phyloP scores from a whole-genome alignment of 2,888 invertebrate species.

The Drosophila quasianomalipes region DNA sequence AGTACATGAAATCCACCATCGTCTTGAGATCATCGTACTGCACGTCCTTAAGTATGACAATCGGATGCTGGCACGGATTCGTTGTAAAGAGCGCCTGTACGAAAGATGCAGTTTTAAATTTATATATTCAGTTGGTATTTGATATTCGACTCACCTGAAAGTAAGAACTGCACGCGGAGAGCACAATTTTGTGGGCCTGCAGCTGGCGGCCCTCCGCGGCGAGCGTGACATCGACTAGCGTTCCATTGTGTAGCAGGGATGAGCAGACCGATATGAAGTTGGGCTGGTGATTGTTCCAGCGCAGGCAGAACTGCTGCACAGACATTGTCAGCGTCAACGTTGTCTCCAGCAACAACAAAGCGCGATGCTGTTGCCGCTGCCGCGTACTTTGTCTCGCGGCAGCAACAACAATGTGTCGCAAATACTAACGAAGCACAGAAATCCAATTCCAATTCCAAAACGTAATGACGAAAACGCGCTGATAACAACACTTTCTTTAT shows the following conservation, averaged over 20 bases:
- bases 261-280: conserved; percentile 96
- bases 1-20: conserved; percentile 97
- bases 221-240: conserved; percentile 94
- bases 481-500: conserved; percentile 73
- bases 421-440: conserved; percentile 44
- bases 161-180: conserved; percentile 97
- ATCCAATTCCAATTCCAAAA: conserved; percentile 44
- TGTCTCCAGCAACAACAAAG: conserved; percentile 47
- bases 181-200: conserved; percentile 95
- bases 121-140: not conserved
- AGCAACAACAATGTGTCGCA: conserved; percentile 59
- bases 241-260: conserved; percentile 92
- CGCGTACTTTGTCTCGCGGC: conserved; percentile 60
- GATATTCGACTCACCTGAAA: conserved; percentile 89
- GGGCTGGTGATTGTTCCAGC: conserved; percentile 98
- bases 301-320: conserved; percentile 91
- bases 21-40: conserved; percentile 93
- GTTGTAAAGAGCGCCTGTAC: conserved; percentile 92
- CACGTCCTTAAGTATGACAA: conserved; percentile 95
- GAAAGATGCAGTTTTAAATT: not conserved
- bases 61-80: conserved; percentile 95
- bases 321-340: conserved; percentile 86
- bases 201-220: conserved; percentile 96
- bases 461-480: conserved; percentile 67
- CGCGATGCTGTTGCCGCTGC: conserved; percentile 57